phyloP scores from a whole-genome alignment of 2,888 invertebrate species.

The Sinohyriopsis cumingii region DNA sequence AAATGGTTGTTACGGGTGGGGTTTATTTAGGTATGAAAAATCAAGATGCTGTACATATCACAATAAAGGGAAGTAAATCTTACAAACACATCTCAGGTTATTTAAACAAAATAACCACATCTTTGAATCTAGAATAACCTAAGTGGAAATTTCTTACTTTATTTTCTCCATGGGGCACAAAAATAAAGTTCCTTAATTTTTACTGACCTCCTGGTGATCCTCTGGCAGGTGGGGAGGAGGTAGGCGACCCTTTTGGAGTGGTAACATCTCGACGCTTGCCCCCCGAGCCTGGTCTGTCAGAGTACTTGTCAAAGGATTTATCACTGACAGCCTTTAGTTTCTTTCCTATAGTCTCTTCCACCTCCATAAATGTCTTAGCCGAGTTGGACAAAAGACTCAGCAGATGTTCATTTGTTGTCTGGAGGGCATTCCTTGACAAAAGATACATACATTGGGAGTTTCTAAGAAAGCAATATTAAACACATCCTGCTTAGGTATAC shows the following conservation, averaged over 20 bases:
- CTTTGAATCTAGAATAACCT: too few species aligned
- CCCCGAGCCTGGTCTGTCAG: constrained; percentile 20
- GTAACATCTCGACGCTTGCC: constrained; percentile 27
- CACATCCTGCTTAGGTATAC: too few species aligned
- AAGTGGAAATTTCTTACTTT: background rate
- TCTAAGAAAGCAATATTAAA: background rate
- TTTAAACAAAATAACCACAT: too few species aligned
- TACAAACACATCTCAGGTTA: too few species aligned
- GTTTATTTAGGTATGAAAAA: too few species aligned
- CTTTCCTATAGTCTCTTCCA: constrained; percentile 64
- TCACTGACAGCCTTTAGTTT: constrained; percentile 46
- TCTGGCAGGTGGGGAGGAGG: constrained; percentile 13
- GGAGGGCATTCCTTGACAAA: constrained; percentile 50
- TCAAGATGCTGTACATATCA: too few species aligned
- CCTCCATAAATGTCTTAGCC: constrained; percentile 61
- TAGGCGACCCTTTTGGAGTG: constrained; percentile 27
- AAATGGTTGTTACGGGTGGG: too few species aligned
- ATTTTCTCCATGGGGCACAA: background rate
- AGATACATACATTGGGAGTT: background rate
- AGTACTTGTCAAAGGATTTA: constrained; percentile 11
- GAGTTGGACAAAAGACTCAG: constrained; percentile 62
- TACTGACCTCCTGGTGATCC: constrained; percentile 18
- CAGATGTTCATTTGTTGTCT: constrained; percentile 61
- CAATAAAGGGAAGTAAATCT: too few species aligned
- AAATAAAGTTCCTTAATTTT: background rate